Conservation (phyloP, 2,888 invertebrate genomes). For the Tipula vernalis region DNA sequence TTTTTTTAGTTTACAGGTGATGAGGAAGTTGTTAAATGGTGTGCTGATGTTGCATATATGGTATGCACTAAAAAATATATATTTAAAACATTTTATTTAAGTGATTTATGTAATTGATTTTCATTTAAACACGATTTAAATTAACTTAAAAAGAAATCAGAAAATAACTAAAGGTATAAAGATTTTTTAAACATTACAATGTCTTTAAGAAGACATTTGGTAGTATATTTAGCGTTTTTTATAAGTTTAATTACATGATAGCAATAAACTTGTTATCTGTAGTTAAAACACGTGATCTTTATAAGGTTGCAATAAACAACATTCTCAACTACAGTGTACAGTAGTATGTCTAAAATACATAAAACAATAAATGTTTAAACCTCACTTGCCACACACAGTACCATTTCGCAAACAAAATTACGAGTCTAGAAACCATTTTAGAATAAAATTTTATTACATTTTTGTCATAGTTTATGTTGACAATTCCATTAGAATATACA, state of each 20-base stretch:
- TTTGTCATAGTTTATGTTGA: background rate
- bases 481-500: background rate
- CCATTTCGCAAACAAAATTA: background rate
- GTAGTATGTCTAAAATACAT: background rate
- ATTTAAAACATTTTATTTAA: background rate
- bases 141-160: too few relatives aligned
- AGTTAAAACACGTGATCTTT: too few relatives aligned
- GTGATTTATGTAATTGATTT: background rate
- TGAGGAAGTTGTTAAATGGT: background rate
- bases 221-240: too few relatives aligned
- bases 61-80: background rate
- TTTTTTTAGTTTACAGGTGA: background rate
- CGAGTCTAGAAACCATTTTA: background rate
- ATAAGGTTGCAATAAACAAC: too few relatives aligned
- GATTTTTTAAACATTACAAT: too few relatives aligned
- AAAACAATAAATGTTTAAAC: background rate
- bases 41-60: background rate
- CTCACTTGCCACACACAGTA: background rate
- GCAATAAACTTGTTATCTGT: too few relatives aligned
- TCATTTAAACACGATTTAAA: too few relatives aligned
- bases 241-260: too few relatives aligned
- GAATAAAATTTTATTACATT: background rate
- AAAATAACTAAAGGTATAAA: too few relatives aligned
- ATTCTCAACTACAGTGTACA: too few relatives aligned
- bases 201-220: too few relatives aligned